Percentiles rank a stretch among this genome's conserved stretches.
Conservation (phyloP, 2,797 vertebrate genomes). For the Anomalospiza imberbis region DNA sequence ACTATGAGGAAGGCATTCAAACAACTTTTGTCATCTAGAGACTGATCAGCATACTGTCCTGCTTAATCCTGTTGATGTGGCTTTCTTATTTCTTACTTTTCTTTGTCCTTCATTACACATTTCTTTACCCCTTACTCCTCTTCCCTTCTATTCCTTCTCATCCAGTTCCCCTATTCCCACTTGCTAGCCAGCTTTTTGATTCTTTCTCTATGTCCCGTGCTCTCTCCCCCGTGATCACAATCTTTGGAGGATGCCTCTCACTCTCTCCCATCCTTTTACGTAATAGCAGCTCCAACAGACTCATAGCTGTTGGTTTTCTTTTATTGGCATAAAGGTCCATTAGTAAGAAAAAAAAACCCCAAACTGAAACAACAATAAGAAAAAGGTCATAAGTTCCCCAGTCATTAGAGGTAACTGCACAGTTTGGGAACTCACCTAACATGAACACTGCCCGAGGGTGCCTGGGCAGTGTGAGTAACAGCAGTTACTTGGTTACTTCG, state of each 20-base stretch:
- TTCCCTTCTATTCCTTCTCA: neutral
- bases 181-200: neutral
- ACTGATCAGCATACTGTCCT: neutral
- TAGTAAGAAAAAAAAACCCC: neutral
- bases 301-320: neutral
- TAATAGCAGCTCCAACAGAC: neutral
- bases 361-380: neutral
- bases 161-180: neutral
- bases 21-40: neutral
- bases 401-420: neutral
- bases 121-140: neutral
- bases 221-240: neutral
- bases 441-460: neutral
- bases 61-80: neutral
- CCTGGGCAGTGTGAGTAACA: neutral
- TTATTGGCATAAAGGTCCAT: neutral
- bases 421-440: neutral
- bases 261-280: neutral
- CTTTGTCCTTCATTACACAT: neutral
- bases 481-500: neutral
- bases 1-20: neutral
- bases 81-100: neutral
- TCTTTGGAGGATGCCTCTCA: neutral
- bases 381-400: neutral
- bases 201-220: neutral